Conservation (phyloP, 2,888 invertebrate species). For the Seladonia tumulorum region DNA sequence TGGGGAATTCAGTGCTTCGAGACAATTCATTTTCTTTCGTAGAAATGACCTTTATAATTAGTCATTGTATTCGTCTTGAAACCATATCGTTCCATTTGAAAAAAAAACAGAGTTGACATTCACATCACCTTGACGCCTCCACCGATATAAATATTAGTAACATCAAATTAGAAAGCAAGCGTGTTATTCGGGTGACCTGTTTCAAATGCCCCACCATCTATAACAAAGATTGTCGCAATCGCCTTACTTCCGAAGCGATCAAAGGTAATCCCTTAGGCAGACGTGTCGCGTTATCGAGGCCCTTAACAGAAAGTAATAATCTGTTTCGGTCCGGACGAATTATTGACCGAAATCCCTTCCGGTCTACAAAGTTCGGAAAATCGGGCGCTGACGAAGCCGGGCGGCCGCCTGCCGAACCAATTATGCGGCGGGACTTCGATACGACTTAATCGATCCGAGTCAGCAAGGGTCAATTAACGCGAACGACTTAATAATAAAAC, state of each 20-base stretch:
- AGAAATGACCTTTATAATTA: neutral
- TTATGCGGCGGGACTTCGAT: neutral
- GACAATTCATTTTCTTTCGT: too few relatives aligned
- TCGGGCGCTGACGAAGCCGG: neutral
- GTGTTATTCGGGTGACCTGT: too few relatives aligned
- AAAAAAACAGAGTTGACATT: neutral
- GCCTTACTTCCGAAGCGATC: neutral
- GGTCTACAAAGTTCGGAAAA: slow-evolving; percentile 3
- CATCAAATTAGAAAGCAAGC: too few relatives aligned
- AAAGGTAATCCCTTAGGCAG: neutral
- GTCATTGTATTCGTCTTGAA: too few relatives aligned
- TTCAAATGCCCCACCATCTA: too few relatives aligned
- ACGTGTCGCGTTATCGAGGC: neutral
- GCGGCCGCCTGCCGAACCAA: neutral
- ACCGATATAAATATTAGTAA: too few relatives aligned
- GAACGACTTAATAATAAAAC: slow-evolving; percentile 6
- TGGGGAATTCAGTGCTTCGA: too few relatives aligned
- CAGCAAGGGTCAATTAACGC: slow-evolving; percentile 5
- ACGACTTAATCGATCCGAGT: slow-evolving; percentile 16
- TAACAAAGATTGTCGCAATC: neutral
- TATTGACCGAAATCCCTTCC: neutral
- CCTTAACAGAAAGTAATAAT: slow-evolving; percentile 3
- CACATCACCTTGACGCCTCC: neutral
- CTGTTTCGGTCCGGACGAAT: neutral
- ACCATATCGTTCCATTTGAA: neutral